Evolutionary conservation across 1,140 invertebrate species (phyloP), one percentile per base, ranked within the genome.

Genomic region (Chironomus striatipennis): DNA sequence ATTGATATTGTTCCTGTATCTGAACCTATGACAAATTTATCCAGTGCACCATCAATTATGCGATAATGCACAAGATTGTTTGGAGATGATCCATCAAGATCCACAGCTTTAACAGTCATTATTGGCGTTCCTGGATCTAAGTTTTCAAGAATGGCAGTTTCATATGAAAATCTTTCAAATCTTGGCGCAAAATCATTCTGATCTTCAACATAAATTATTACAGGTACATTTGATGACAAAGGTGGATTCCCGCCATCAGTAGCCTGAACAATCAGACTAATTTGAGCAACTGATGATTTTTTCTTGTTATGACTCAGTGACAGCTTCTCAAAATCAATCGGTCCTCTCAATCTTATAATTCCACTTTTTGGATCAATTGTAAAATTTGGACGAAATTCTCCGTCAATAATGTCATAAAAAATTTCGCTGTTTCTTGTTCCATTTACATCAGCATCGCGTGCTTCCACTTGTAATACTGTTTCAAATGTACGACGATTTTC

Each of bases 1-100:
- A 97, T 90, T n/a, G 89, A 88, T 43, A 98, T 90, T 0, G 91
- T 85, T 0, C 96, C 96, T 0, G 87, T 88, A 77, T 91, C 89
- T 0, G 93, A 86, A 78, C 93, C 90, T 9, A 98, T 94, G 0
- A 93, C 88, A 82, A 98, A 98, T 84, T 97, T 98, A 79, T 97
- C 96, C 24, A 88, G 88, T 1, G 93, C 93, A 6, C 96, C 96
- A 75, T 87, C 87, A 79, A 92, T 89, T 72, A 98, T 94, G 76
- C 93, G 87, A 81, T 98, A 97, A 5, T 94, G 91, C 0, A 98
- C 83, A 74, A 88, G 87, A 81, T 94, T 96, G 81, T 96, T 95
- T 0, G 93, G 92, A 1, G 90, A 84, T 0, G 94, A 96, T 0
- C 92, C 89, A 82, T 98, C 95, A 1, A 84, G 87, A 83, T 97